Conservation (phyloP, 2,797 vertebrate genomes). For the Numenius phaeopus region DNA sequence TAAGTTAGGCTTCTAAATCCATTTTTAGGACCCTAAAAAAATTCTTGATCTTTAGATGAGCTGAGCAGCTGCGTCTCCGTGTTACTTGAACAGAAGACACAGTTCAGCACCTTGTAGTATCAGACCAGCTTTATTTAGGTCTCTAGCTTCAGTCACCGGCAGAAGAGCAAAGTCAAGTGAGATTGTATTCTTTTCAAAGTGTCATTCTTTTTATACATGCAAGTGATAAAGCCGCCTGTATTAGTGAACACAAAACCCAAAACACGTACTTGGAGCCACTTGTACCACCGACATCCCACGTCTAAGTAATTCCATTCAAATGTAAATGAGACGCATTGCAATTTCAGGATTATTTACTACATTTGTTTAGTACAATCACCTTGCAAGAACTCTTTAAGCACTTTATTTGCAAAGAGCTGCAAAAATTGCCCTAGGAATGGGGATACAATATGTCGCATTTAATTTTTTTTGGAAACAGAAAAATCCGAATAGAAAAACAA, state of each 20-base stretch:
- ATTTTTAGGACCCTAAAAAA: constrained; percentile 22
- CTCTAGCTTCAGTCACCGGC: neutral
- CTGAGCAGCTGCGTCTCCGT: constrained; percentile 18
- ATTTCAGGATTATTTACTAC: constrained; percentile 63
- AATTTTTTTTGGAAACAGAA: neutral
- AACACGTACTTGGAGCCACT: neutral
- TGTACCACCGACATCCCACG: neutral
- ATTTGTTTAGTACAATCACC: constrained; percentile 55
- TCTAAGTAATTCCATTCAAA: constrained; percentile 51
- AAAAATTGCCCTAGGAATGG: constrained; percentile 13
- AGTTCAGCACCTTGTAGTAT: neutral
- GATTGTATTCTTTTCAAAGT: neutral
- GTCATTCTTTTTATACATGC: neutral
- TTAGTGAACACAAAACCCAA: neutral
- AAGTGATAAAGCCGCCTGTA: neutral
- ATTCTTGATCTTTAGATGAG: neutral
- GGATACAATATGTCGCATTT: neutral
- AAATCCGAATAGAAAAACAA: neutral
- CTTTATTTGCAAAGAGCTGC: constrained; percentile 36
- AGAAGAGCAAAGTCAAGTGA: constrained; percentile 20
- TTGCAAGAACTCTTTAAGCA: neutral
- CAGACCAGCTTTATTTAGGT: neutral
- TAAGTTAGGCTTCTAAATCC: neutral
- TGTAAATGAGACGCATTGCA: constrained; percentile 36
- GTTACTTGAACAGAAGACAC: neutral